Evolutionary conservation across 2,888 invertebrate genomes (phyloP).

Genomic region (Ochropleura leucogaster): DNA sequence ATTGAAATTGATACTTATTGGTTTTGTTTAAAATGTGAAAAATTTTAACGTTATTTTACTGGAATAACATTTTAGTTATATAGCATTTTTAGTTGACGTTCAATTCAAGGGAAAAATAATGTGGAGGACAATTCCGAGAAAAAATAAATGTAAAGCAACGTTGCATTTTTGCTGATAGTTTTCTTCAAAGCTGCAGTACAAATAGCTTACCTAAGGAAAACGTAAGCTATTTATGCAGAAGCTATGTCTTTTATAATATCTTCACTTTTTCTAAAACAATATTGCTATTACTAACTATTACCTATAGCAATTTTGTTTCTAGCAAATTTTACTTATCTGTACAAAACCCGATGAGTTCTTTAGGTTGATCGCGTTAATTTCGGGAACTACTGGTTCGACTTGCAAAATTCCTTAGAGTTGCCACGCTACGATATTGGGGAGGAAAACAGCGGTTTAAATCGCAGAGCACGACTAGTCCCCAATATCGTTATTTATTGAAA

Average conservation of each 20-base stretch:
- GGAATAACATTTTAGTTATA: not conserved
- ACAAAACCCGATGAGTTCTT: too few relatives aligned
- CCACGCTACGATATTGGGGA: too few relatives aligned
- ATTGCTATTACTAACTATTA: not conserved
- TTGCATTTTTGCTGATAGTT: not conserved
- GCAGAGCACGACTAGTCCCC: too few relatives aligned
- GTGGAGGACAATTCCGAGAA: not conserved
- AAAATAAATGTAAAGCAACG: not conserved
- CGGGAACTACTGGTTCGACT: too few relatives aligned
- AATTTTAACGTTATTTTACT: not conserved
- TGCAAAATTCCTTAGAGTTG: too few relatives aligned
- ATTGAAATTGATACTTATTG: slow-evolving; percentile 6
- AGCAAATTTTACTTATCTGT: too few relatives aligned
- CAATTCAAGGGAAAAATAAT: not conserved
- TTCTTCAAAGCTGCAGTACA: not conserved
- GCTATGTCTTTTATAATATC: not conserved
- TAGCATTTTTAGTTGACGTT: not conserved
- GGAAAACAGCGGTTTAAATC: too few relatives aligned
- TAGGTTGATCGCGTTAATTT: too few relatives aligned
- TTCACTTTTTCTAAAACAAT: not conserved
- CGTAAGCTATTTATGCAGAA: not conserved
- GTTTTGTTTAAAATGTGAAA: not conserved
- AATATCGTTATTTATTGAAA: not conserved
- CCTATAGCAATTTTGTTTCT: too few relatives aligned
- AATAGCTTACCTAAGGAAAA: too few relatives aligned